Evolutionary conservation across 2,113 vertebrate species (phyloP).

Genomic region (Puffinus mauretanicus): DNA sequence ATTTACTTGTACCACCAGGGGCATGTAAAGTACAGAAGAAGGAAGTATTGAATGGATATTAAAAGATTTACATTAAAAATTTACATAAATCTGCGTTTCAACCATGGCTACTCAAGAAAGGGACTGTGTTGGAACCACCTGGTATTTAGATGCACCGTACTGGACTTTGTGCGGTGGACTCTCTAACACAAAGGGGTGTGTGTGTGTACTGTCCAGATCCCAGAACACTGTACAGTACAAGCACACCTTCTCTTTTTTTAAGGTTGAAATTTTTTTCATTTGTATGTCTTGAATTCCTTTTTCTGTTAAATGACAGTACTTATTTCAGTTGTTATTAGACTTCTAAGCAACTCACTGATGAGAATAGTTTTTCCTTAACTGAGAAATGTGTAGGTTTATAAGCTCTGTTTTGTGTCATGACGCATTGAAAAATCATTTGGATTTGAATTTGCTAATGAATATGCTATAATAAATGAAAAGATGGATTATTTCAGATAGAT

Average conservation of each 20-base stretch:
- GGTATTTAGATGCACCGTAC: not conserved
- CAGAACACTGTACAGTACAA: not conserved
- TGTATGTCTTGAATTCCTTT: not conserved
- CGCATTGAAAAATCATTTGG: not conserved
- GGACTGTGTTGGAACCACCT: not conserved
- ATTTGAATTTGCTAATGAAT: constrained; percentile 8
- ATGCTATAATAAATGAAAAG: not conserved
- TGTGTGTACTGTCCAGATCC: not conserved
- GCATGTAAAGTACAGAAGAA: not conserved
- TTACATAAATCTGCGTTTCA: not conserved
- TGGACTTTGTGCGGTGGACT: not conserved
- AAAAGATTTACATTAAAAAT: not conserved
- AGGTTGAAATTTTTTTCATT: not conserved
- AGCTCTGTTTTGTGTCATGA: not conserved
- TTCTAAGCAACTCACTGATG: not conserved
- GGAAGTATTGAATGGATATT: not conserved
- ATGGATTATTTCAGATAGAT: not conserved
- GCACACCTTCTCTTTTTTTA: not conserved
- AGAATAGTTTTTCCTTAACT: not conserved
- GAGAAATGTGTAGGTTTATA: not conserved
- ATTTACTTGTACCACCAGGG: not conserved
- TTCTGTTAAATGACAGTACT: not conserved
- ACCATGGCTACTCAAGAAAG: not conserved
- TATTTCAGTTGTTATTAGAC: not conserved
- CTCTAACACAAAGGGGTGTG: too few relatives aligned